phyloP scores from a whole-genome alignment of 2,888 invertebrate species.

The Stenoptilia bipunctidactyla region DNA sequence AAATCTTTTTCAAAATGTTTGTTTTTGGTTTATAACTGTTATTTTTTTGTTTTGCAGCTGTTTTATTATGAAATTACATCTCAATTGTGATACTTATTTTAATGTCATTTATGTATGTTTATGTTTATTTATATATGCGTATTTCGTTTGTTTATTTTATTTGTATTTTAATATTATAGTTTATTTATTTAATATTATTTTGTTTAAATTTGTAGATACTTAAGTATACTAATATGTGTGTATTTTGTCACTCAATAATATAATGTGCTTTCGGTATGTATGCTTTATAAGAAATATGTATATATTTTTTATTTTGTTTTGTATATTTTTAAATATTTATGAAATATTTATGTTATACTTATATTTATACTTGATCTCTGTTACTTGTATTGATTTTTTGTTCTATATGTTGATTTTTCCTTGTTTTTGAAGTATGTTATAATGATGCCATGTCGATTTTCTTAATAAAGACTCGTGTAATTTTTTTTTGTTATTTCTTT shows the following conservation, averaged over 20 bases:
- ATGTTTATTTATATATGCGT: conserved; percentile 13
- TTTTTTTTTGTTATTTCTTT: too few relatives aligned
- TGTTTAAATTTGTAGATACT: too few relatives aligned
- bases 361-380: neutral
- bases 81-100: conserved; percentile 3
- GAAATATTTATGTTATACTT: too few relatives aligned
- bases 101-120: conserved; percentile 1
- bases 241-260: conserved; percentile 18
- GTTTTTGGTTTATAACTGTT: conserved; percentile 22
- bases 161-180: conserved; percentile 18
- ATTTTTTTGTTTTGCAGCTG: conserved; percentile 50
- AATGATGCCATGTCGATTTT: too few relatives aligned
- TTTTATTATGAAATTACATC: neutral
- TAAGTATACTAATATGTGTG: conserved; percentile 27
- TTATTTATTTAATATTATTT: conserved; percentile 19
- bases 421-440: neutral
- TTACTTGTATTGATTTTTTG: neutral
- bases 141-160: conserved; percentile 12
- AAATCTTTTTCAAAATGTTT: conserved; percentile 23
- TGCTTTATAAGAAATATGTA: neutral
- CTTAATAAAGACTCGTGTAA: too few relatives aligned
- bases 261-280: conserved; percentile 4
- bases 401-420: neutral
- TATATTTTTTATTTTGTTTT: neutral
- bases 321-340: neutral